Evolutionary conservation across 1,140 invertebrate species (phyloP), one percentile per base, ranked within the genome.

Genomic region (Galleria mellonella): DNA sequence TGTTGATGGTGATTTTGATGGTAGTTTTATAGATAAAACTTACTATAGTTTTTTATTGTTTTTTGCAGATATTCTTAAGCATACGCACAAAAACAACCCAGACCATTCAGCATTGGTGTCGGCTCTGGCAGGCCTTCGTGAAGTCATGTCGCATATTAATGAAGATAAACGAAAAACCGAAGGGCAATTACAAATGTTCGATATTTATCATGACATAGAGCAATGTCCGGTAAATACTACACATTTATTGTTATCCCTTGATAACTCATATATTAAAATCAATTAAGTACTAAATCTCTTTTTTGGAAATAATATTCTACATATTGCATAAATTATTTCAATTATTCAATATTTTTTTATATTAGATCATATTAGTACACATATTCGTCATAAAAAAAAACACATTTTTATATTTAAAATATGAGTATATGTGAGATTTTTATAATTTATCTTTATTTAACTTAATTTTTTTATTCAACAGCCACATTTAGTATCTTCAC

Each of bases 161-260:
- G 97, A 99, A 88, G 96, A 98, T 76, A 99, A 98, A 83, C 88
- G 97, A 55, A 96, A 94, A 86, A 97, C 96, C 6, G 97, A 99
- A 83, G 94, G 94, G 0, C 95, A 97, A 81, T 89, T 98, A 64
- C 95, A 93, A 53, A 94, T 99, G 89, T 99, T 99, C 87, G 96
- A 98, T 85, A 97, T 98, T 46, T 96, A 98, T 81, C 97, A 98
- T 83, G 96, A 98, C 74, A 98, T 99, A 66, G 97, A 99, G 69
- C 96, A 97, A 68, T 98, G 97, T 87, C 97, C 97, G 32, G 92
- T 94, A 36, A 39, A 31, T 9, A 31, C 30, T 31, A 2, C 30
- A 2, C 9, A 23, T 6, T 6, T 23, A 3, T 3, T 23, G 17
- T 23, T 23, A 23, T 23, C 17, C 6, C n/a, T n/a, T n/a, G n/a